Percentiles rank a stretch among this genome's conserved stretches.
Conservation (phyloP, 30 jellyfish, hydroid and myxozoan genomes). For the Chironex yamaguchii region DNA sequence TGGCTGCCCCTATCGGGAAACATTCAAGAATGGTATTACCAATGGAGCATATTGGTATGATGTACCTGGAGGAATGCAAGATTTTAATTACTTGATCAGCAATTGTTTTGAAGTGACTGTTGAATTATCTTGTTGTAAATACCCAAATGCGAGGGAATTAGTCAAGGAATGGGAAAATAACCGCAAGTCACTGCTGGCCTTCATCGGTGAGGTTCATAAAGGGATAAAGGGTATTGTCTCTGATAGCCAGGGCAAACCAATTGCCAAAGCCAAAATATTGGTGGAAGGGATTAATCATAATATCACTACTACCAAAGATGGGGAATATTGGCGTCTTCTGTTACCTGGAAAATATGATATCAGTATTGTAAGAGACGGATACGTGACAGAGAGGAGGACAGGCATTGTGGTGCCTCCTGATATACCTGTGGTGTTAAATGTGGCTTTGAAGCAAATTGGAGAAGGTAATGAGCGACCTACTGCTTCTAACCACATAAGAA, state of each 20-base stretch:
- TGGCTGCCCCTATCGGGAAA: slow-evolving; percentile 85
- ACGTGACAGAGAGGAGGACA: slow-evolving; percentile 3
- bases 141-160: slow-evolving; percentile 77
- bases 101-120: slow-evolving; percentile 97
- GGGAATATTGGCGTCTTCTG: slow-evolving; percentile 97
- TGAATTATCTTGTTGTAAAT: slow-evolving; percentile 96
- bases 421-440: slow-evolving; percentile 65
- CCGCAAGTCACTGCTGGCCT: slow-evolving; percentile 80
- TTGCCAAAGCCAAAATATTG: slow-evolving; percentile 72
- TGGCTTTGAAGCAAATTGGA: slow-evolving; percentile 41
- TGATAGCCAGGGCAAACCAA: slow-evolving; percentile 65
- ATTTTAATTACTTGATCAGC: slow-evolving; percentile 89
- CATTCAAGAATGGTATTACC: slow-evolving; percentile 89
- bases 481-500: slow-evolving; percentile 24
- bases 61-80: slow-evolving; percentile 99
- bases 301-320: slow-evolving; percentile 75
- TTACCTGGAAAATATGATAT: slow-evolving; percentile 88
- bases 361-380: slow-evolving; percentile 74
- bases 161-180: slow-evolving; percentile 88
- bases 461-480: background rate
- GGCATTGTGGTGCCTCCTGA: slow-evolving; percentile 57
- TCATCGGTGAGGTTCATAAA: slow-evolving; percentile 89
- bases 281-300: slow-evolving; percentile 83
- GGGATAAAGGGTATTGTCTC: slow-evolving; percentile 91
- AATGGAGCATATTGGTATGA: slow-evolving; percentile 99